Base-by-base conservation (phyloP, 2,888 invertebrate genomes). In the Pharmacophagus antenor region DNA sequence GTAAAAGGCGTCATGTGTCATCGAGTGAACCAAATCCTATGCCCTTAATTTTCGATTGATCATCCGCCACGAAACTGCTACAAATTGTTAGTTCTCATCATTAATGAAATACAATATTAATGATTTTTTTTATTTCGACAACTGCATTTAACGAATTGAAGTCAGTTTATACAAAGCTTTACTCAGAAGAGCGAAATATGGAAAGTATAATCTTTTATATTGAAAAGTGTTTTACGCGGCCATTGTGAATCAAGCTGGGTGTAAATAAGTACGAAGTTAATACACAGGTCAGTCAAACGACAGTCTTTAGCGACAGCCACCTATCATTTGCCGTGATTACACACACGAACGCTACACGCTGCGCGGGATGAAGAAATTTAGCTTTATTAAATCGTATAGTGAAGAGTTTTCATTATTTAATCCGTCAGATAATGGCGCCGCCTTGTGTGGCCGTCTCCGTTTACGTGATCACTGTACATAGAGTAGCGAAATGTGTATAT, bases 311-410 rank as follows among this genome's bases (percentile, higher is more conserved):
- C 68, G 62, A 64, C 66, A 51, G 70, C 68, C 59, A 69, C 76
- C 81, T 80, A 83, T 84, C 80, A 84, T 86, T 82, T 84, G 76
- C 78, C 51, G 70, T 77, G 79, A 87, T 87, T 85, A 80, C 77
- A 64, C 70, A 65, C 72, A 67, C 74, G 74, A 75, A 76, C 76
- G 74, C 74, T 76, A 65, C 72, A 78, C 75, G 79, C 70, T 79
- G 67, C 63, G 67, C 63, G 64, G 50, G 77, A 86, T 86, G 81
- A 86, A 86, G 85, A 84, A 85, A 86, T 87, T 85, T 79, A 70
- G 79, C 77, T 74, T 74, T 74, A 80, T 65, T 63, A 57, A 61
- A 62, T 62, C 61, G 55, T 60, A 56, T 55, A 23, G 22, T 58
- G 31, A 56, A 58, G 58, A 44, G 49, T 57, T 58, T 62, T 56